phyloP scores from a whole-genome alignment of 2,113 vertebrate species.

The Collichthys lucidus region DNA sequence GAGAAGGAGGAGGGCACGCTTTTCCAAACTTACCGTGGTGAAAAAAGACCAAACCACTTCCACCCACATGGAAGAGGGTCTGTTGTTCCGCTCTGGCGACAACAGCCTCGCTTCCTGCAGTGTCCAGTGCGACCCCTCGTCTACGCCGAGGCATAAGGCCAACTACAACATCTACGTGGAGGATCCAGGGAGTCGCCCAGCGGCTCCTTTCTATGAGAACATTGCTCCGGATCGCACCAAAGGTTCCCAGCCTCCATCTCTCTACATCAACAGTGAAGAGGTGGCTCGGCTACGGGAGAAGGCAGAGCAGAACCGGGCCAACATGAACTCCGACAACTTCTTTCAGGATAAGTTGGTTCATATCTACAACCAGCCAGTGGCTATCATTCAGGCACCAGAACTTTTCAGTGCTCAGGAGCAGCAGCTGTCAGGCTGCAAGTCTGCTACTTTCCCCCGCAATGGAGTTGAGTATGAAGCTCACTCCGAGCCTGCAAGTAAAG shows the following conservation, averaged over 20 bases:
- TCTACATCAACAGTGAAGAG: slow-evolving; percentile 82
- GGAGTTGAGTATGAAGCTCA: slow-evolving; percentile 84
- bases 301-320: slow-evolving; percentile 82
- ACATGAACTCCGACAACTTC: slow-evolving; percentile 82
- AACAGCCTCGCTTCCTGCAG: slow-evolving; percentile 83
- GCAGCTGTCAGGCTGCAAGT: slow-evolving; percentile 84
- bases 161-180: slow-evolving; percentile 93
- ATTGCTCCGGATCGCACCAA: slow-evolving; percentile 69
- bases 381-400: slow-evolving; percentile 90
- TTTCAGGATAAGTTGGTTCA: slow-evolving; percentile 91
- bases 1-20: slow-evolving; percentile 85
- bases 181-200: slow-evolving; percentile 80
- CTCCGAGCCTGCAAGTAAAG: slow-evolving; percentile 85
- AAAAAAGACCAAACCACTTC: slow-evolving; percentile 97
- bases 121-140: slow-evolving; percentile 81
- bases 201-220: slow-evolving; percentile 77
- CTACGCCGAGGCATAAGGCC: slow-evolving; percentile 86
- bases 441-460: slow-evolving; percentile 91
- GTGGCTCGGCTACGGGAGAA: slow-evolving; percentile 77
- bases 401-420: slow-evolving; percentile 88
- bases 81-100: slow-evolving; percentile 85
- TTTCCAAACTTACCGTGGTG: slow-evolving; percentile 88
- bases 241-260: slow-evolving; percentile 73
- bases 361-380: slow-evolving; percentile 90
- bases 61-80: slow-evolving; percentile 90